Percentiles rank a stretch among this genome's conserved stretches.
Evolutionary conservation across 1,140 invertebrate species (phyloP).

Genomic region (Saxidomus purpurata): DNA sequence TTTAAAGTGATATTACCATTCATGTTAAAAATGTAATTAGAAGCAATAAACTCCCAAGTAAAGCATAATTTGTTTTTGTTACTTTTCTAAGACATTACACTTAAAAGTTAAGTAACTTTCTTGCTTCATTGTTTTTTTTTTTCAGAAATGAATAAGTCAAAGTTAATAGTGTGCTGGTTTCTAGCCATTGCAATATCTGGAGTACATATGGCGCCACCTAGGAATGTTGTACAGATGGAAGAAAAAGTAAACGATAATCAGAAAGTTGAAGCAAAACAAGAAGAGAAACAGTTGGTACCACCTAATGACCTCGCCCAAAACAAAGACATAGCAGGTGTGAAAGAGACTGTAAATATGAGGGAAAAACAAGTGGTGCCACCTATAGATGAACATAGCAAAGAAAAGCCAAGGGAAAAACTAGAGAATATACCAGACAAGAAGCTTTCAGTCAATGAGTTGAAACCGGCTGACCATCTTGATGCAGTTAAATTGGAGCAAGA

Average conservation of each 20-base stretch:
- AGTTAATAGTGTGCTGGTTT: background rate
- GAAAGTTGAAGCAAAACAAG: background rate
- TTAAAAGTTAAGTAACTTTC: no score
- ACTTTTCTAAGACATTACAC: no score
- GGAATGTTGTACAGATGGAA: slow-evolving; percentile 52
- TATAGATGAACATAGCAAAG: no score
- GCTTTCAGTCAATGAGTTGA: slow-evolving; percentile 77
- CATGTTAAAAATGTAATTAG: no score
- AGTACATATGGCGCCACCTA: slow-evolving; percentile 31
- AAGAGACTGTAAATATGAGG: no score
- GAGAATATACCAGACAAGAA: background rate
- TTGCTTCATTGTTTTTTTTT: background rate
- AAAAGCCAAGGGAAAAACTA: background rate
- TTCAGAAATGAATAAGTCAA: slow-evolving; percentile 25
- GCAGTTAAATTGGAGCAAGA: slow-evolving; percentile 85
- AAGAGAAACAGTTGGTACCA: background rate
- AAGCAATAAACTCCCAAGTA: no score
- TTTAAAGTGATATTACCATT: no score
- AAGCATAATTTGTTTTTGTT: no score
- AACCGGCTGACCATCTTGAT: slow-evolving; percentile 84
- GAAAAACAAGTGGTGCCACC: no score
- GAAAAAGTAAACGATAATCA: background rate
- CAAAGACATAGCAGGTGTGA: no score
- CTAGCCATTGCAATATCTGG: background rate
- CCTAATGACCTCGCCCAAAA: background rate